Base-by-base conservation (phyloP, 2,888 invertebrate species). In the Chironomus riparius region DNA sequence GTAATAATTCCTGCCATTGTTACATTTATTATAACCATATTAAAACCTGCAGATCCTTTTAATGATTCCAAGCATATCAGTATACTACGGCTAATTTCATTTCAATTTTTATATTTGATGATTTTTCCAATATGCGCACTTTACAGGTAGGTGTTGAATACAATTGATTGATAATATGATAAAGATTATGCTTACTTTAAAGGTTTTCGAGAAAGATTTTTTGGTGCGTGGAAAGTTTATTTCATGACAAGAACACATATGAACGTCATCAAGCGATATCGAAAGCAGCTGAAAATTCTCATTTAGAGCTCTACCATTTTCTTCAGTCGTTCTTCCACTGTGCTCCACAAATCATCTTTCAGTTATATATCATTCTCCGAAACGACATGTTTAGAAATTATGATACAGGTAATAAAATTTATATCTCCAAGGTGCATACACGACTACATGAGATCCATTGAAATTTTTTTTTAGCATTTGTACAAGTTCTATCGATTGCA, bases 321-420 rank as follows among this genome's bases (percentile, higher is more conserved):
- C 85, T 93, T 12, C 92, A 93, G 82, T 90, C 92, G 2, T 93
- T 91, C 83, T 84, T 91, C 10, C 93, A 93, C 80, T 88, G 91
- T 2, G 90, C 90, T 0, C 93, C 93, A 0, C 91, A 92, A 82
- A 87, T 90, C 61, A 82, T 90, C 38, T 84, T 90, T 78, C 92
- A 87, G 82, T 86, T 86, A 18, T 89, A 89, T 81, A 85, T 92
- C 79, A 85, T 93, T 81, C 85, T 89, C 76, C 83, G 86, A 50
- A 87, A 87, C 79, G 86, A 87, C 47, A 81, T 86, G 38, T 85
- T 87, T 73, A 83, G 86, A 4, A 86, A 87, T 70, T 87, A 86
- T 81, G 88, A 90, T 80, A 91, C 90, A 83, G 87, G 92, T 92
- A 85, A 81, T 81, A 80, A 72, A 68, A 76, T 47, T n/a, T n/a